Conservation (phyloP, 2,113 vertebrate species). For the Cynoglossus semilaevis region DNA sequence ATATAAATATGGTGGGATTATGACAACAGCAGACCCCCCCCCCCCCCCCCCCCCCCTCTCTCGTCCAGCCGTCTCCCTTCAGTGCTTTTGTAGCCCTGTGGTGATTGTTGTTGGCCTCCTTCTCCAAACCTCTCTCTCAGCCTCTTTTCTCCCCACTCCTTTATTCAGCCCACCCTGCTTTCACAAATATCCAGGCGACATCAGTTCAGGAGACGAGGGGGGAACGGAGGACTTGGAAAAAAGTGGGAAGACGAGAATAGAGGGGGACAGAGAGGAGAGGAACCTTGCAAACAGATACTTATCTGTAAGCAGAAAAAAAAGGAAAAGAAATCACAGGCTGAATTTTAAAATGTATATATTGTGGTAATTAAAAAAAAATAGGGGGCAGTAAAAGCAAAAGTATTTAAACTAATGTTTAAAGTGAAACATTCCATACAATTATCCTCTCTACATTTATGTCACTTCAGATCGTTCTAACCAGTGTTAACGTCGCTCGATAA, state of each 20-base stretch:
- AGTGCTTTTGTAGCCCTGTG: constrained; percentile 29
- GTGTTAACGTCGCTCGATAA: no score
- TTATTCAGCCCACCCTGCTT: constrained; percentile 1
- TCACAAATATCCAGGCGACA: constrained; percentile 62
- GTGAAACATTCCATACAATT: no score
- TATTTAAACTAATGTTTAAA: no score
- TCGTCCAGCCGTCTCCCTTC: constrained; percentile 30
- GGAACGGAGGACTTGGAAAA: constrained; percentile 25
- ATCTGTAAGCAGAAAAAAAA: constrained; percentile 2
- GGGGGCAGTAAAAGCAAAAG: no score
- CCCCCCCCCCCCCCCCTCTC: constrained; percentile 17
- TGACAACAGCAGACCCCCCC: constrained; percentile 10
- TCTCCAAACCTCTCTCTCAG: constrained; percentile 13
- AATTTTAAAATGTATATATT: no score
- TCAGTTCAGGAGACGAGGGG: constrained; percentile 30
- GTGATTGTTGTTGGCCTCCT: constrained; percentile 50
- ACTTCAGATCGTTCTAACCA: no score
- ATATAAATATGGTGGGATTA: constrained; percentile 4
- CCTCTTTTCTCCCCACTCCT: constrained; percentile 8
- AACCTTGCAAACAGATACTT: constrained; percentile 23
- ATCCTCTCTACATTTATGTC: no score
- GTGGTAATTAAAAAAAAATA: no score
- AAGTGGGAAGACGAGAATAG: constrained; percentile 28
- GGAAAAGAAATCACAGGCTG: constrained; percentile 74
- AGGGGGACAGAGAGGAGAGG: constrained; percentile 9